Conservation (phyloP, 2,113 vertebrate genomes). For the Carassius carassius region DNA sequence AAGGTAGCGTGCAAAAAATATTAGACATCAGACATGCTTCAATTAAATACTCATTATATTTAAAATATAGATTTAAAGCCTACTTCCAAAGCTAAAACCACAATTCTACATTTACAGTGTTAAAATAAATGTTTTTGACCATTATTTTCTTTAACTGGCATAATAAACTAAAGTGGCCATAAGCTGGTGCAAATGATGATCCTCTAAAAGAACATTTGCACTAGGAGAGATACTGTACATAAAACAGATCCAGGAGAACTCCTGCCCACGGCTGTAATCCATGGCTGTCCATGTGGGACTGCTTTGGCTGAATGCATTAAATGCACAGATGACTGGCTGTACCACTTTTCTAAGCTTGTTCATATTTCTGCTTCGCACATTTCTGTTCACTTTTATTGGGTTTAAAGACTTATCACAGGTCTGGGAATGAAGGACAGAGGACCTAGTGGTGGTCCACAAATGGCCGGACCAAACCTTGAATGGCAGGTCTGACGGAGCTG, state of each 20-base stretch:
- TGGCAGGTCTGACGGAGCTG: neutral
- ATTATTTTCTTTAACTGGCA: neutral
- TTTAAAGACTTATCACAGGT: neutral
- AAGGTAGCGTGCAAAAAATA: too few species aligned
- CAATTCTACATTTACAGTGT: neutral
- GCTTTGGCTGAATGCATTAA: conserved; percentile 7
- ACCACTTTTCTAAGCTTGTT: neutral
- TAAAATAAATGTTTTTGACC: neutral
- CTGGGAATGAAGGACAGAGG: neutral
- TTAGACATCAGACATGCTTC: too few species aligned
- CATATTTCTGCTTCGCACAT: neutral
- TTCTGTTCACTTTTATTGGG: neutral
- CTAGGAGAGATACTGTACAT: neutral
- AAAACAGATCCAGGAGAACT: neutral
- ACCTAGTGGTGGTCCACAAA: neutral
- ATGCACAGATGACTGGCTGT: conserved; percentile 1
- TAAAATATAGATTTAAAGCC: too few species aligned
- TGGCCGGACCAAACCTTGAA: neutral
- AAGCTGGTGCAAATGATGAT: neutral
- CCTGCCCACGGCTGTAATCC: neutral
- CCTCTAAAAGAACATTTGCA: neutral
- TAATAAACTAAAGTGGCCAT: neutral
- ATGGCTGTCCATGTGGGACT: conserved; percentile 4
- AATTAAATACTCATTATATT: too few species aligned
- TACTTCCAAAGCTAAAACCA: neutral